Conservation (phyloP, 2,113 vertebrate species). For the Piaya cayana region DNA sequence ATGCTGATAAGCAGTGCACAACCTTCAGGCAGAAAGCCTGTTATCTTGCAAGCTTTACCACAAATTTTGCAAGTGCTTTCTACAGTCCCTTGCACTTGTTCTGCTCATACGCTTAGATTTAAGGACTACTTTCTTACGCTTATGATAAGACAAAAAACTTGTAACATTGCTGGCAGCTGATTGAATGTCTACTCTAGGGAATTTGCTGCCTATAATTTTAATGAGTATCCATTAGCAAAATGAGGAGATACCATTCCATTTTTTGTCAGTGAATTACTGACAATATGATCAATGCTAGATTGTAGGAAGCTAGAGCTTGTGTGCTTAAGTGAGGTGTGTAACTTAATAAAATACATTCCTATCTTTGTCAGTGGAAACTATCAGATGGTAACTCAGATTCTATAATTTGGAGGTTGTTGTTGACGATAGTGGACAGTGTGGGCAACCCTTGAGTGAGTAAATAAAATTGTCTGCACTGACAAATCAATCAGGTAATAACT, state of each 20-base stretch:
- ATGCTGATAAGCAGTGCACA: neutral
- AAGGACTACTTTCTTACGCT: neutral
- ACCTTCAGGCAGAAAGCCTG: neutral
- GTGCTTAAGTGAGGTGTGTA: neutral
- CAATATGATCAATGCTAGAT: neutral
- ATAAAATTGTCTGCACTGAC: neutral
- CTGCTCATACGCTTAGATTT: neutral
- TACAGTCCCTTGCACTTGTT: neutral
- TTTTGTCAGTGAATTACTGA: neutral
- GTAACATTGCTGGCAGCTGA: neutral
- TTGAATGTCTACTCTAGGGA: neutral
- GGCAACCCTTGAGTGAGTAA: neutral
- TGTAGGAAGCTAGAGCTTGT: neutral
- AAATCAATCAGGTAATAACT: neutral
- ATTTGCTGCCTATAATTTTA: neutral
- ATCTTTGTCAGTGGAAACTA: neutral
- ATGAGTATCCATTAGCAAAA: neutral
- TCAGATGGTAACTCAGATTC: neutral
- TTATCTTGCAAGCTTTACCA: neutral
- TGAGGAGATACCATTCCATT: neutral
- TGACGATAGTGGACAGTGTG: fast-evolving
- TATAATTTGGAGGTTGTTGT: neutral
- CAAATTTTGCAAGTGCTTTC: neutral
- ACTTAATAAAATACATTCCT: neutral
- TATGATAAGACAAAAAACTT: neutral